Base-by-base conservation (phyloP, 2,797 vertebrate genomes). In the Aphelocoma californica region DNA sequence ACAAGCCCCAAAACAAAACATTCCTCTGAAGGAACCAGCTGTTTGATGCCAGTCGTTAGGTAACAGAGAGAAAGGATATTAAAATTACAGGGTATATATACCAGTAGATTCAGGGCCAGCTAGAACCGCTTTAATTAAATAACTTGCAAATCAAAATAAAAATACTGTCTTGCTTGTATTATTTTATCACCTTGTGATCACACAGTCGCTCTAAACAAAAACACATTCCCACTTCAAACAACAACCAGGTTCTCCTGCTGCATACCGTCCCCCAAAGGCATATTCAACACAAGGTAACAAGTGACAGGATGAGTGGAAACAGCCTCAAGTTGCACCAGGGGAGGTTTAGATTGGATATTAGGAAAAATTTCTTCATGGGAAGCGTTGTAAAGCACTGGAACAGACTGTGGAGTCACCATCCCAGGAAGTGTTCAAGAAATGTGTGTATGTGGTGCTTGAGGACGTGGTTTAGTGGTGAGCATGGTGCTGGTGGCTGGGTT, bases 221-320 rank as follows among this genome's bases (percentile, higher is more conserved):
- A 38, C 14, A 28, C 6, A 32, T 53, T 71, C 24, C 54, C 38
- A 14, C 31, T 57, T 61, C 23, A 32, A 70, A 38, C 20, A 77
- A 8, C n/a, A 47, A 3, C 1, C 5, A 66, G n/a, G 31, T 5
- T 45, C 53, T 88, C 18, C 44, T 38, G 12, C 24, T 2, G 1
- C 13, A 2, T 14, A 13, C 8, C 6, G 2, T 9, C 13, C 69
- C 51, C 25, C 44, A 73, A 77, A 21, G 57, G 42, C 56, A 77
- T 19, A 18, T 18, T 51, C 26, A 57, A 1, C 7, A 64, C 16
- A 28, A 54, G 67, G 28, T 2, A 44, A 42, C 14, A 54, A 73
- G 67, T 11, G 53, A 36, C 40, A 61, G 28, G 19, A 54, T 21
- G 47, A 73, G 67, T 48, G 26, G 23, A 44, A 61, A 48, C 1